phyloP scores from a whole-genome alignment of 2,797 vertebrate genomes.

The Myotis daubentonii region DNA sequence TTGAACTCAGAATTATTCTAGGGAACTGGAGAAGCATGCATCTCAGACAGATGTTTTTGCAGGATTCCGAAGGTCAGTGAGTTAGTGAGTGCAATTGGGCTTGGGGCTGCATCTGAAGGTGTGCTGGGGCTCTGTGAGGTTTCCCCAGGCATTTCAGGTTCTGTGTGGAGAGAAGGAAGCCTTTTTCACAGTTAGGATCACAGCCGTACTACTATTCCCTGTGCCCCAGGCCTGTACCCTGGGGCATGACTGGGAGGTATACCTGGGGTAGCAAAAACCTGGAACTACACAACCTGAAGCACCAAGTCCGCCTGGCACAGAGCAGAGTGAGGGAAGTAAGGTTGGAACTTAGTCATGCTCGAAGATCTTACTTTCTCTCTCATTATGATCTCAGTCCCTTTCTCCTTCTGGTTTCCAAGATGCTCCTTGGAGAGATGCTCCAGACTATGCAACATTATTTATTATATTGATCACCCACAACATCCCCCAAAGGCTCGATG shows the following conservation, averaged over 20 bases:
- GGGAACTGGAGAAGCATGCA: neutral
- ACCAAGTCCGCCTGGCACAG: neutral
- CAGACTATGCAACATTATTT: constrained; percentile 64
- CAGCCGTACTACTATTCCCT: neutral
- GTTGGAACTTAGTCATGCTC: neutral
- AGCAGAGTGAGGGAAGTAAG: neutral
- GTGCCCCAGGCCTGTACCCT: neutral
- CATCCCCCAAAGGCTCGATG: constrained; percentile 69
- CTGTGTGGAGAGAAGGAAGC: neutral
- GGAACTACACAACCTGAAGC: neutral
- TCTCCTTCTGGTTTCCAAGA: constrained; percentile 64
- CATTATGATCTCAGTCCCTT: neutral
- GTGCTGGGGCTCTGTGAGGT: neutral
- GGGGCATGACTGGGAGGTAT: neutral
- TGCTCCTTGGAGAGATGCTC: constrained; percentile 57
- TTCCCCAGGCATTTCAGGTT: neutral
- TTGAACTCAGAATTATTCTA: neutral
- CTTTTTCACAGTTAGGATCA: neutral
- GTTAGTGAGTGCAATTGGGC: neutral
- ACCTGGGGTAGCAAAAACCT: neutral
- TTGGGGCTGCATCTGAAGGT: neutral
- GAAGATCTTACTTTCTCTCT: constrained; percentile 10
- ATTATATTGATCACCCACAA: constrained; percentile 66
- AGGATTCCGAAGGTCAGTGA: neutral
- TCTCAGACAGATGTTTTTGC: neutral